Conservation (phyloP, 1,140 invertebrate genomes). For the Cylas formicarius region DNA sequence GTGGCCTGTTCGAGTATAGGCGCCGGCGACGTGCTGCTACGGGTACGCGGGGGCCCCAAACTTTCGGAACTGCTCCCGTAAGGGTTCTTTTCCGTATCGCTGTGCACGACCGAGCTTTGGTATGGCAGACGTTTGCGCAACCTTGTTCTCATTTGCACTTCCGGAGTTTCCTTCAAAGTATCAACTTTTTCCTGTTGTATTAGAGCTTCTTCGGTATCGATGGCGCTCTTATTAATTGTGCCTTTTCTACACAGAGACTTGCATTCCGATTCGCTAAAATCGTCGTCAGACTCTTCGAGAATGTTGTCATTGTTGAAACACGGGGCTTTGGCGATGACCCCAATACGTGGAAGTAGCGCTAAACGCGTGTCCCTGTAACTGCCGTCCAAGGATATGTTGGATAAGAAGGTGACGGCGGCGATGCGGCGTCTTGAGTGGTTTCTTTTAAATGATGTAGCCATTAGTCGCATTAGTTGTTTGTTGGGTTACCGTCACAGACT, state of each 20-base stretch:
- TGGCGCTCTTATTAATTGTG: constrained; percentile 27
- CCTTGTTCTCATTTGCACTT: too few species aligned
- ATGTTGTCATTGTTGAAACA: constrained; percentile 39
- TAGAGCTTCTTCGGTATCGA: too few species aligned
- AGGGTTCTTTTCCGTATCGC: constrained; percentile 40
- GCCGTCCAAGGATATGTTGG: constrained; percentile 91
- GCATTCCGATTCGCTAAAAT: constrained; percentile 46
- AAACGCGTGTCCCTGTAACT: constrained; percentile 78
- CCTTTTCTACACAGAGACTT: constrained; percentile 16
- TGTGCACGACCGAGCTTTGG: constrained; percentile 44
- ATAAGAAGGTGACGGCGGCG: constrained; percentile 83
- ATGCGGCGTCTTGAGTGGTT: constrained; percentile 63
- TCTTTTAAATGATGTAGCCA: constrained; percentile 47
- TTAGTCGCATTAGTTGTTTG: constrained; percentile 14
- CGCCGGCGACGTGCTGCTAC: constrained; percentile 41
- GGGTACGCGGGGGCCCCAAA: constrained; percentile 43
- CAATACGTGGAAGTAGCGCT: constrained; percentile 48
- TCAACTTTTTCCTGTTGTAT: constrained; percentile 33
- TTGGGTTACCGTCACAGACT: constrained; percentile 19
- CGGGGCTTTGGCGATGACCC: constrained; percentile 38
- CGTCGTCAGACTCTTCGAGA: constrained; percentile 45
- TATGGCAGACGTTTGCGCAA: constrained; percentile 40
- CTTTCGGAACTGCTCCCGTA: constrained; percentile 70
- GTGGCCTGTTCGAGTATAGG: constrained; percentile 43
- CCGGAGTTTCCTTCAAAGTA: neutral